Percentiles rank a stretch among this genome's conserved stretches.
Evolutionary conservation across 35 echinoderm and acorn worm species (phyloP).

Genomic region (Lytechinus pictus): DNA sequence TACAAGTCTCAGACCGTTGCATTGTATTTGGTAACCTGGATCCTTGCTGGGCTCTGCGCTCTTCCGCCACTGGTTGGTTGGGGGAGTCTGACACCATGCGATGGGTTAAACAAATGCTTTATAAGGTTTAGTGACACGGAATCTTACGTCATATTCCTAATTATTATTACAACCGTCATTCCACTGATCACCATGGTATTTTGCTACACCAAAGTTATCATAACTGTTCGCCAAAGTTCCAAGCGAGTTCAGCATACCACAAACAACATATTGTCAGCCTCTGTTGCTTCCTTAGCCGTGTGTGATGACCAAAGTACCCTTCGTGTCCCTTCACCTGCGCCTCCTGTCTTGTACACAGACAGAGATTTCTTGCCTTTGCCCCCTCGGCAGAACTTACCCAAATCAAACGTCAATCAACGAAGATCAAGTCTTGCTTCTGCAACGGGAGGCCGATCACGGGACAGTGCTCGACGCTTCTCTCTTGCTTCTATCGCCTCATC

Average conservation of each 20-base stretch:
- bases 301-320: neutral
- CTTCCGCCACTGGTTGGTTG: slow-evolving; percentile 58
- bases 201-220: slow-evolving; percentile 61
- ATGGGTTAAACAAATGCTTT: slow-evolving; percentile 54
- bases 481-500: slow-evolving; percentile 62
- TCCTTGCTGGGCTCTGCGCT: slow-evolving; percentile 41
- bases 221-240: slow-evolving; percentile 65
- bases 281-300: slow-evolving; percentile 5
- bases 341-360: slow-evolving; percentile 46
- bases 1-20: slow-evolving; percentile 40
- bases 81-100: slow-evolving; percentile 50
- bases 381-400: neutral
- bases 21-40: slow-evolving; percentile 42
- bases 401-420: slow-evolving; percentile 1
- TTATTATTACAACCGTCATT: slow-evolving; percentile 51
- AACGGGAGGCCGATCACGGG: neutral
- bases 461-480: neutral
- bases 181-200: slow-evolving; percentile 62
- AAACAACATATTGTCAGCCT: slow-evolving; percentile 44
- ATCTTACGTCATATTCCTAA: slow-evolving; percentile 56
- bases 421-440: slow-evolving; percentile 12
- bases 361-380: slow-evolving; percentile 67
- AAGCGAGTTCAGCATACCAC: slow-evolving; percentile 61
- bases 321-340: neutral
- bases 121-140: slow-evolving; percentile 42